phyloP scores from a whole-genome alignment of 2,888 invertebrate species.

The Chrysotoxum bicinctum region DNA sequence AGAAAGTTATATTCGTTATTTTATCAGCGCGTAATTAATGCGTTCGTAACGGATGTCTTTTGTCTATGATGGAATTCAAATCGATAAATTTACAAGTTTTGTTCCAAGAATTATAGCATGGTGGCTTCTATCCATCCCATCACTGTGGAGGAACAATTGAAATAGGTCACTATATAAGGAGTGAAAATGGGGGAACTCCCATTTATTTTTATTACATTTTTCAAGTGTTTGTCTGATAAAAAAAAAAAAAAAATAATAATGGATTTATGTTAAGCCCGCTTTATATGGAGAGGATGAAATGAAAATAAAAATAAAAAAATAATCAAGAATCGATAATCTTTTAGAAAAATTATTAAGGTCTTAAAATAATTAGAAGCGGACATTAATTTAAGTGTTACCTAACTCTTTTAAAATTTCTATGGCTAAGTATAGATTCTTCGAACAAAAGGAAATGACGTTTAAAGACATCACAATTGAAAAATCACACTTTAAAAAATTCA shows the following conservation, averaged over 20 bases:
- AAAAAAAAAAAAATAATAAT: slow-evolving; percentile 6
- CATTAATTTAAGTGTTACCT: not conserved
- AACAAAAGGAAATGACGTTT: too few relatives aligned
- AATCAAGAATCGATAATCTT: not conserved
- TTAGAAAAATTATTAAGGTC: not conserved
- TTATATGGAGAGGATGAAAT: slow-evolving; percentile 9
- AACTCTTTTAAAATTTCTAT: not conserved
- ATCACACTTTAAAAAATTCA: too few relatives aligned
- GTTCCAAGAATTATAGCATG: not conserved
- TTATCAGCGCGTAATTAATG: slow-evolving; percentile 66
- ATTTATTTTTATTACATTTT: slow-evolving; percentile 50
- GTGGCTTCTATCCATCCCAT: not conserved
- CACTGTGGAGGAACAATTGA: slow-evolving; percentile 5
- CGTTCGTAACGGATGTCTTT: slow-evolving; percentile 45
- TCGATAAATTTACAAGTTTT: slow-evolving; percentile 43
- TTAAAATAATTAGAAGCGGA: not conserved
- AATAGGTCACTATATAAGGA: slow-evolving; percentile 56
- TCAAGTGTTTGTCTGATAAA: slow-evolving; percentile 42
- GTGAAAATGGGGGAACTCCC: slow-evolving; percentile 23
- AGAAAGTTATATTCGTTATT: slow-evolving; percentile 46
- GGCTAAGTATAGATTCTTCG: too few relatives aligned
- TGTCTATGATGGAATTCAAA: slow-evolving; percentile 43
- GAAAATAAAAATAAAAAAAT: not conserved
- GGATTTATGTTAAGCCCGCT: not conserved
- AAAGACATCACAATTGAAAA: too few relatives aligned